phyloP scores from a whole-genome alignment of 2,113 vertebrate genomes.

The Cyanistes caeruleus region DNA sequence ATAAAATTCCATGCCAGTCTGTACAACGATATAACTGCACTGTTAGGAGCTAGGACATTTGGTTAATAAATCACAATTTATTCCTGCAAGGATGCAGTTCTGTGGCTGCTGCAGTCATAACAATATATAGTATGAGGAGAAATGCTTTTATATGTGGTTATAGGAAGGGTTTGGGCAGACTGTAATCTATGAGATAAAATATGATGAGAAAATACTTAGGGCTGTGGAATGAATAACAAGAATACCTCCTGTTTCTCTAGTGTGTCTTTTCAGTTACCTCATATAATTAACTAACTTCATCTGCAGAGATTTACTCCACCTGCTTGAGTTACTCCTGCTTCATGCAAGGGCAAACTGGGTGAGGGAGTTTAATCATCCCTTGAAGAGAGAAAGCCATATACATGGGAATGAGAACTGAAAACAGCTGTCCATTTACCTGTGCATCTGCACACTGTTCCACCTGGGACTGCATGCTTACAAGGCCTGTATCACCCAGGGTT shows the following conservation, averaged over 20 bases:
- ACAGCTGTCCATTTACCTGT: not conserved
- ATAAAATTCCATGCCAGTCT: conserved; percentile 68
- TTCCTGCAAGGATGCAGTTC: conserved; percentile 16
- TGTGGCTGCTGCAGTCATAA: not conserved
- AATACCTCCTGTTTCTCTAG: not conserved
- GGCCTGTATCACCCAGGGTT: fast-evolving
- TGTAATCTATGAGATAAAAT: not conserved
- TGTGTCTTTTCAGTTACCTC: not conserved
- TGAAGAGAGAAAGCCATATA: not conserved
- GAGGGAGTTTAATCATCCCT: not conserved
- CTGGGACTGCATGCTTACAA: not conserved
- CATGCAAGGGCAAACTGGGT: not conserved
- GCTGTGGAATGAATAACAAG: not conserved
- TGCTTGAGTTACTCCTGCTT: not conserved
- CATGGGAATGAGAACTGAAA: not conserved
- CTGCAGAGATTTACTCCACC: not conserved
- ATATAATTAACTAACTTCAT: not conserved
- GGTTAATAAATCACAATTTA: conserved; percentile 66
- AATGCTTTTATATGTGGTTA: not conserved
- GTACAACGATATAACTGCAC: conserved; percentile 11
- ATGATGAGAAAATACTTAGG: not conserved
- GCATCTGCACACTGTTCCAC: not conserved
- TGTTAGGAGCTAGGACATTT: conserved; percentile 29
- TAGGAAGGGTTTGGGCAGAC: not conserved
- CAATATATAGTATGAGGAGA: not conserved